Evolutionary conservation across 2,888 invertebrate species (phyloP).

Genomic region (Masnerella sp.): DNA sequence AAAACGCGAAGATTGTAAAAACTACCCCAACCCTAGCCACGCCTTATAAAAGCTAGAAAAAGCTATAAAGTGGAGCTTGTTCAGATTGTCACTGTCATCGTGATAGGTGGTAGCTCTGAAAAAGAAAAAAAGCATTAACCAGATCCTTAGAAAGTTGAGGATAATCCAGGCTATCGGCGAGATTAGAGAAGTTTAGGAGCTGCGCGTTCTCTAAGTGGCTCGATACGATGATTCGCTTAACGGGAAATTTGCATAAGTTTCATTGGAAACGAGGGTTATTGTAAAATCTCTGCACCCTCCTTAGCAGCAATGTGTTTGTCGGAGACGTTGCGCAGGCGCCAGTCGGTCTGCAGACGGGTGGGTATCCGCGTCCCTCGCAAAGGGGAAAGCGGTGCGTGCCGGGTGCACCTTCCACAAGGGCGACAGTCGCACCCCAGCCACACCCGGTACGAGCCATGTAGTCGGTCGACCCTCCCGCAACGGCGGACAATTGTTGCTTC

Average conservation of each 20-base stretch:
- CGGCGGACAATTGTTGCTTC: constrained; percentile 78
- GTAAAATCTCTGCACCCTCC: constrained; percentile 42
- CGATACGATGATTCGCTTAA: constrained; percentile 4
- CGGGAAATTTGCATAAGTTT: constrained; percentile 44
- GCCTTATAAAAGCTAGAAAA: too few species aligned
- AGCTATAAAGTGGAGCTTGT: too few species aligned
- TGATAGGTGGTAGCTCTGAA: too few species aligned
- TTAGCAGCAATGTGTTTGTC: constrained; percentile 42
- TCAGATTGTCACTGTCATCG: too few species aligned
- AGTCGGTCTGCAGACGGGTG: constrained; percentile 57
- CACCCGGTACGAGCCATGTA: constrained; percentile 78
- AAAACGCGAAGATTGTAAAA: too few species aligned
- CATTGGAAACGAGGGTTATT: constrained; percentile 31
- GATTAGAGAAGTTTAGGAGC: too few species aligned
- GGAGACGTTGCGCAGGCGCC: constrained; percentile 62
- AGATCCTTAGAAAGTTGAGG: too few species aligned
- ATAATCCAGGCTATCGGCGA: too few species aligned
- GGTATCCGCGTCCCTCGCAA: constrained; percentile 66
- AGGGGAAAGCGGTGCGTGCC: constrained; percentile 67
- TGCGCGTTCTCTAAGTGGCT: too few species aligned
- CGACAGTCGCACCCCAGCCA: constrained; percentile 76
- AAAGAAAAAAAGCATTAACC: too few species aligned
- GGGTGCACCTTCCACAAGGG: constrained; percentile 64
- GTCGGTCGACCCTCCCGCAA: constrained; percentile 77
- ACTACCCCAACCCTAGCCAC: too few species aligned